Evolutionary conservation across 1,140 invertebrate species (phyloP), one percentile per base, ranked within the genome.

Genomic region (Drosophila ironensis): DNA sequence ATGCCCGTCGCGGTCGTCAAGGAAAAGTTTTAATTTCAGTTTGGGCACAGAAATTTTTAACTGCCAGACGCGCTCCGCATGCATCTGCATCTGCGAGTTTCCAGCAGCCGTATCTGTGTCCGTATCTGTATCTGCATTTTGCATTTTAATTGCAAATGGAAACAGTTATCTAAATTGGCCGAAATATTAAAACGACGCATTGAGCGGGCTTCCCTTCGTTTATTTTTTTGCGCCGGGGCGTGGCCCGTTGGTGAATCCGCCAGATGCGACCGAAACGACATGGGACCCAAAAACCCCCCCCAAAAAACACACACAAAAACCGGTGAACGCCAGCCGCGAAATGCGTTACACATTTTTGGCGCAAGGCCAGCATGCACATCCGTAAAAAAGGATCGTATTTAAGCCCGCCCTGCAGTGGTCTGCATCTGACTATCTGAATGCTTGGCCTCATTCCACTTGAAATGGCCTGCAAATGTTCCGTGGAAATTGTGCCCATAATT

Each of bases 121-220:
- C 27, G 28, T 50, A 70, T 71, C 51, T 68, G 50, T 47, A 69
- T 53, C 60, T 87, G 74, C 78, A 88, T 78, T 88, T 88, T 88
- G 71, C 77, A 87, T 84, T 88, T 88, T 88, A 88, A 88, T 88
- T 88, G 84, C 84, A 88, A 88, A 88, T 88, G 84, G 84, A 88
- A 88, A 78, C 84, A 82, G 84, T 88, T 88, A 88, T 88, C 84
- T 88, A 88, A 88, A 88, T 88, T 88, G 84, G 77, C 78, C 71
- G 87, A 87, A 78, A 87, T 84, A 87, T 87, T 82, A 87, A 78
- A 84, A 72, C 80, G 75, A 86, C 68, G 72, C 80, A 78, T 71
- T 42, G 56, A 22, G 71, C 22, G 33, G 24, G 20, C 14, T 42
- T 3, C 17, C 27, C 44, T 52, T 37, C 16, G 1, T 28, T 3